phyloP scores from a whole-genome alignment of 2,113 vertebrate genomes.

The Dasyurus viverrinus region DNA sequence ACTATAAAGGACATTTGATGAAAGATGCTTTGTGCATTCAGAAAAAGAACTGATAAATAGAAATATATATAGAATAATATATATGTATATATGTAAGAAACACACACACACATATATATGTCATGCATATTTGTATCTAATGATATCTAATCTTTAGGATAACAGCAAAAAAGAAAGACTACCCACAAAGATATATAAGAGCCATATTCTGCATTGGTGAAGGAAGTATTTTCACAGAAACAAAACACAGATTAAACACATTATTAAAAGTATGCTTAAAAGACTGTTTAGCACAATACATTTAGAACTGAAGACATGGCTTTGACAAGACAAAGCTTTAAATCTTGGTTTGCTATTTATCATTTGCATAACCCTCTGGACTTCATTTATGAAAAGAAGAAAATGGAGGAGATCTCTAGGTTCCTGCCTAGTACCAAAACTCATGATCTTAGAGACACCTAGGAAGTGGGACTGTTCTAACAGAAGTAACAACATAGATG shows the following conservation, averaged over 20 bases:
- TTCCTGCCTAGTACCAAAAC: not conserved
- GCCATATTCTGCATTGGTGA: not conserved
- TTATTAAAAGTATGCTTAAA: not conserved
- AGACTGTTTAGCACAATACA: not conserved
- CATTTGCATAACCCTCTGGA: not conserved
- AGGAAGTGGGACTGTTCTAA: conserved; percentile 1
- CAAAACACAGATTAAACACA: not conserved
- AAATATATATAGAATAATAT: too few species aligned
- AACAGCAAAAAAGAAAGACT: not conserved
- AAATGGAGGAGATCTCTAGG: not conserved
- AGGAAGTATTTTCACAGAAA: not conserved
- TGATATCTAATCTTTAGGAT: too few species aligned
- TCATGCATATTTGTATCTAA: too few species aligned
- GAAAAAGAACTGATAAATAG: too few species aligned
- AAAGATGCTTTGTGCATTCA: too few species aligned
- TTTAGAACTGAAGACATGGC: not conserved
- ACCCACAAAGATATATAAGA: not conserved
- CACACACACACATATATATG: too few species aligned
- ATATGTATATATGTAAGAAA: too few species aligned
- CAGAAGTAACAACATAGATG: not conserved
- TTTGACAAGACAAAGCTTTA: not conserved
- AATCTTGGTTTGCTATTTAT: not conserved
- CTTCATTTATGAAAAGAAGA: not conserved
- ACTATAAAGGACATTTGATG: too few species aligned
- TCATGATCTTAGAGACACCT: not conserved